phyloP scores from a whole-genome alignment of 2,113 vertebrate genomes.

The Corynorhinus townsendii region DNA sequence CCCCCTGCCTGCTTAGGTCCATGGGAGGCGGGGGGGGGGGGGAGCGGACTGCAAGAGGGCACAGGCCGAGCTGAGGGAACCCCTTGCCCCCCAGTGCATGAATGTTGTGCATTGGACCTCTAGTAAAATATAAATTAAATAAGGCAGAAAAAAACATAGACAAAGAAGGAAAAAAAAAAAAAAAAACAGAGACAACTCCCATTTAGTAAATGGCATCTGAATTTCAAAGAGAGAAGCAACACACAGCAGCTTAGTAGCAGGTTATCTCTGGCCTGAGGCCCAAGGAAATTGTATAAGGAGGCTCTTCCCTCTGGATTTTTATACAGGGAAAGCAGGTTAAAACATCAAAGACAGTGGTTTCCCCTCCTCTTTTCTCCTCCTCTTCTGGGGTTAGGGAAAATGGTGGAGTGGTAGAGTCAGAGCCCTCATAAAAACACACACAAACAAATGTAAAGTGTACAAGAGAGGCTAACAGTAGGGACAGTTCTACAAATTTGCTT shows the following conservation, averaged over 20 bases:
- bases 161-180: conserved; percentile 4
- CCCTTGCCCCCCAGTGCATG: no score
- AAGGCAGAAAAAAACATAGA: not conserved
- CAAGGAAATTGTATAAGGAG: not conserved
- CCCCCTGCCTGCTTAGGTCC: no score
- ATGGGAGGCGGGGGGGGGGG: no score
- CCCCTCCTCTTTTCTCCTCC: not conserved
- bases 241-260: not conserved
- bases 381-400: not conserved
- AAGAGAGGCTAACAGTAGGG: not conserved
- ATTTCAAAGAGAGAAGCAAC: not conserved
- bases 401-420: not conserved
- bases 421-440: not conserved
- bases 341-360: not conserved
- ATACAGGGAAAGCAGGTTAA: not conserved
- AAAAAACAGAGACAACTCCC: not conserved
- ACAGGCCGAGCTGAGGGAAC: no score
- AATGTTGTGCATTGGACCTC: no score
- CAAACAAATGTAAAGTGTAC: not conserved
- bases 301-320: not conserved
- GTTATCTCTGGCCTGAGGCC: not conserved
- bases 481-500: not conserved
- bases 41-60: no score
- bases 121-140: conserved; percentile 7
- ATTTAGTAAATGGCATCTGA: not conserved